A percentile compares a stretch with the other conserved stretches of the same genome.
These are phyloP conservation scores for Myotis lucifugus DNA, from an alignment of 2,113 vertebrate species.

Conservation along the genomic window DNA sequence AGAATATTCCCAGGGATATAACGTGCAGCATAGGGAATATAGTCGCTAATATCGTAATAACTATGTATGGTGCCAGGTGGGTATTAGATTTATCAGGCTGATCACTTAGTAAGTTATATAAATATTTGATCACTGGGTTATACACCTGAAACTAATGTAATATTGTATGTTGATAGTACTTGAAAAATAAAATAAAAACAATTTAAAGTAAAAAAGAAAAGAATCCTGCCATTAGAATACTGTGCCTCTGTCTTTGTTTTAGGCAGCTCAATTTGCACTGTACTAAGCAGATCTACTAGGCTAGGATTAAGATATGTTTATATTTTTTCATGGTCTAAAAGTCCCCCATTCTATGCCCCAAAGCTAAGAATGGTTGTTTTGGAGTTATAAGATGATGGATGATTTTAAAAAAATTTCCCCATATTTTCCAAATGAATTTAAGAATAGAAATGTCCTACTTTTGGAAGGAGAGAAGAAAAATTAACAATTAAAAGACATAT, in stretches of 20 bases:
- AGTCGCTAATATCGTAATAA: neutral
- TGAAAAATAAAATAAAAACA: neutral
- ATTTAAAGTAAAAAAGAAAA: neutral
- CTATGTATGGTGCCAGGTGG: neutral
- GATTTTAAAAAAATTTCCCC: neutral
- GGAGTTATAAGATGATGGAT: neutral
- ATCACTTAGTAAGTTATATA: neutral
- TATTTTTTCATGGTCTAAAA: neutral
- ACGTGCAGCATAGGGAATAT: neutral
- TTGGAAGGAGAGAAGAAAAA: neutral
- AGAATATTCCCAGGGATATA: neutral
- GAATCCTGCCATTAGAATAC: neutral
- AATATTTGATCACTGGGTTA: neutral
- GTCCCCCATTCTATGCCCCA: neutral
- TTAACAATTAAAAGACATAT: neutral
- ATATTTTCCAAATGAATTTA: constrained; percentile 30
- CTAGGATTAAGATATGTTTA: neutral
- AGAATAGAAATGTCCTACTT: constrained; percentile 12
- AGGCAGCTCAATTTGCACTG: neutral
- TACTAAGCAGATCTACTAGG: neutral
- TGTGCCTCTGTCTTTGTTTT: neutral
- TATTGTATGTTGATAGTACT: neutral
- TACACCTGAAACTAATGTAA: neutral
- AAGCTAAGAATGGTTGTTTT: neutral
- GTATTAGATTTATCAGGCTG: neutral